Evolutionary conservation across 2,888 invertebrate genomes (phyloP).

Genomic region (Seira musarum): DNA sequence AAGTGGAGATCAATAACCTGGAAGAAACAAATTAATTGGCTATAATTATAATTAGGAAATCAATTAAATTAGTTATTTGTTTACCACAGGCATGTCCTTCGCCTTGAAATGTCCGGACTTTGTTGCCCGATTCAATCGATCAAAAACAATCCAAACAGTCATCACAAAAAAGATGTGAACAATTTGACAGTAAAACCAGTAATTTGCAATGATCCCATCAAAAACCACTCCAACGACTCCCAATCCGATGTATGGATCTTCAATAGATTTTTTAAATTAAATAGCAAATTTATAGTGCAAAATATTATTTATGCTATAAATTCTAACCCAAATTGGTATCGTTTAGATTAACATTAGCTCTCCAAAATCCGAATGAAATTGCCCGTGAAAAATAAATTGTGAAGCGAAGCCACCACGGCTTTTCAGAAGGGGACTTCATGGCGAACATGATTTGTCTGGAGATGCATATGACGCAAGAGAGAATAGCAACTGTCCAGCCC

Average conservation of each 20-base stretch:
- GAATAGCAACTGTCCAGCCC: slow-evolving; percentile 14
- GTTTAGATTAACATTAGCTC: neutral
- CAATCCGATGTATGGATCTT: neutral
- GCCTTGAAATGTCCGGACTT: slow-evolving; percentile 17
- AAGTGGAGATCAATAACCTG: slow-evolving; percentile 53
- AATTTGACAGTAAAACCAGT: slow-evolving; percentile 37
- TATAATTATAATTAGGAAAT: too few species aligned
- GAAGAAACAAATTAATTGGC: too few species aligned
- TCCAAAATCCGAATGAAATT: slow-evolving; percentile 5
- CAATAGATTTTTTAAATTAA: too few species aligned
- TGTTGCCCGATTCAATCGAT: slow-evolving; percentile 13
- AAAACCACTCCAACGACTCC: slow-evolving; percentile 17
- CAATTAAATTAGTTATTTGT: too few species aligned
- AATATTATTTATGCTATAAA: too few species aligned
- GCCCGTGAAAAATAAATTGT: neutral
- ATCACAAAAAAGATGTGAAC: slow-evolving; percentile 31
- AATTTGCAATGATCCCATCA: slow-evolving; percentile 29
- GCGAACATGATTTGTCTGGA: slow-evolving; percentile 28
- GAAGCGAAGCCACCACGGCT: neutral
- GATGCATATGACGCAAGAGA: neutral
- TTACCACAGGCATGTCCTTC: slow-evolving; percentile 39
- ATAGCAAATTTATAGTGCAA: neutral
- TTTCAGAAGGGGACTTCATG: neutral
- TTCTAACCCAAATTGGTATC: neutral
- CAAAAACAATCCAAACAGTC: slow-evolving; percentile 43